A percentile compares a stretch with the other conserved stretches of the same genome.
phyloP scores from a whole-genome alignment of 2,113 vertebrate species.

The Leptobrachium leishanense region DNA sequence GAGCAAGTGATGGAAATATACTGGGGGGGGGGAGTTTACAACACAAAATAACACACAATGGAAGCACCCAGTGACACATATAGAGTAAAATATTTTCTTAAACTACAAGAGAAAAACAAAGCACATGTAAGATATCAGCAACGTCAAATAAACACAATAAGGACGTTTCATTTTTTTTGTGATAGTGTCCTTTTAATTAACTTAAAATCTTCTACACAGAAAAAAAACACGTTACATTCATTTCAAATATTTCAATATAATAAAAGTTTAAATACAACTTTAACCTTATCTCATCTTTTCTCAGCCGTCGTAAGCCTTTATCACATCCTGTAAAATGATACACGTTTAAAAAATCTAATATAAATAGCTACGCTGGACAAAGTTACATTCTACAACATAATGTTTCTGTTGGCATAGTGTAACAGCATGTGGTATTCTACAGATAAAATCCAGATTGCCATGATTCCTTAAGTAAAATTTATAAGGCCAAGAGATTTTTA shows the following conservation, averaged over 20 bases:
- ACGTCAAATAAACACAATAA: too few species aligned
- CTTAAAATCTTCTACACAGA: too few species aligned
- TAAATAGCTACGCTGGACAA: constrained; percentile 44
- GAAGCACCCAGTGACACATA: too few species aligned
- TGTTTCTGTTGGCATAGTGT: constrained; percentile 43
- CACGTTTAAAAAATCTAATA: constrained; percentile 28
- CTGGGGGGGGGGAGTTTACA: too few species aligned
- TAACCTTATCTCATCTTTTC: constrained; percentile 37
- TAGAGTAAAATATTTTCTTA: too few species aligned
- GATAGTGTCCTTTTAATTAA: too few species aligned
- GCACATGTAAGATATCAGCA: too few species aligned
- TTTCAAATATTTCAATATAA: not conserved
- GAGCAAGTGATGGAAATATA: too few species aligned
- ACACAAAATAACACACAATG: too few species aligned
- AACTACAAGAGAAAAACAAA: too few species aligned
- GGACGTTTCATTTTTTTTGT: too few species aligned
- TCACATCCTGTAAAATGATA: constrained; percentile 41
- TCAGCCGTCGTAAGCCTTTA: constrained; percentile 33
- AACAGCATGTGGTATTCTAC: constrained; percentile 47
- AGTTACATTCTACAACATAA: constrained; percentile 31
- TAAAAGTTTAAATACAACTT: constrained; percentile 15
- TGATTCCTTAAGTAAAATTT: constrained; percentile 38
- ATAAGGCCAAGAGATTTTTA: constrained; percentile 46
- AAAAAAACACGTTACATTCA: too few species aligned
- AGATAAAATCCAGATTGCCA: constrained; percentile 48